phyloP scores from a whole-genome alignment of 2,113 vertebrate genomes.

The Dendropsophus ebraccatus region DNA sequence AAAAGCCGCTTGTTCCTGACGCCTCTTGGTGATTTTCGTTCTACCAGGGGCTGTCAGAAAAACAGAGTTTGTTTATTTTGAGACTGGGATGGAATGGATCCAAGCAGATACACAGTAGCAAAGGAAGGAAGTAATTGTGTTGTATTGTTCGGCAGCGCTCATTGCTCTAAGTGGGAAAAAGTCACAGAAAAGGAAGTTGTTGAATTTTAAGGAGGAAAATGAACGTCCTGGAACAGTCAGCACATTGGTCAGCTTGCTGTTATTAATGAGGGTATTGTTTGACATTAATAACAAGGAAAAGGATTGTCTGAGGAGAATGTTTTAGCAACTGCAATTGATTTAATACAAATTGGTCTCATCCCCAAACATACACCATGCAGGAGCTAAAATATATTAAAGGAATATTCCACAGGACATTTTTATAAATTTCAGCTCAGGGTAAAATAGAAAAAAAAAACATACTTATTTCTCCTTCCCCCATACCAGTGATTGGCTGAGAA shows the following conservation, averaged over 20 bases:
- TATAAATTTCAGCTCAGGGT: no score
- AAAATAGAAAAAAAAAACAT: no score
- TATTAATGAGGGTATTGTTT: slow-evolving; percentile 31
- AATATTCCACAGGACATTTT: no score
- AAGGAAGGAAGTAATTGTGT: slow-evolving; percentile 78
- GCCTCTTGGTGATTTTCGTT: slow-evolving; percentile 54
- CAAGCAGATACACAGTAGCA: slow-evolving; percentile 65
- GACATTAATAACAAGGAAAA: slow-evolving; percentile 16
- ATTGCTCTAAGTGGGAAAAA: slow-evolving; percentile 65
- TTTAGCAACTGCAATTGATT: not conserved
- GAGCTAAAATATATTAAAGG: no score
- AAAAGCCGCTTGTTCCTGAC: slow-evolving; percentile 55
- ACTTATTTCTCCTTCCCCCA: no score
- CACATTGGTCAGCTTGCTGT: not conserved
- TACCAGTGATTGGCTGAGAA: no score
- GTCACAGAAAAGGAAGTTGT: slow-evolving; percentile 73
- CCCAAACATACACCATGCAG: not conserved
- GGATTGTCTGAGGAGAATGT: not conserved
- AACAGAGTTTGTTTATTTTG: slow-evolving; percentile 59
- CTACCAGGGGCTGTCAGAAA: slow-evolving; percentile 47
- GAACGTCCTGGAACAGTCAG: slow-evolving; percentile 68
- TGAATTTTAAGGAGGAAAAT: slow-evolving; percentile 71
- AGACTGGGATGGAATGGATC: slow-evolving; percentile 68
- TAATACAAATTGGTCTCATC: not conserved
- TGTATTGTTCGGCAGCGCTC: slow-evolving; percentile 64